phyloP scores from a whole-genome alignment of 2,888 invertebrate species.

The Apotomis turbidana region DNA sequence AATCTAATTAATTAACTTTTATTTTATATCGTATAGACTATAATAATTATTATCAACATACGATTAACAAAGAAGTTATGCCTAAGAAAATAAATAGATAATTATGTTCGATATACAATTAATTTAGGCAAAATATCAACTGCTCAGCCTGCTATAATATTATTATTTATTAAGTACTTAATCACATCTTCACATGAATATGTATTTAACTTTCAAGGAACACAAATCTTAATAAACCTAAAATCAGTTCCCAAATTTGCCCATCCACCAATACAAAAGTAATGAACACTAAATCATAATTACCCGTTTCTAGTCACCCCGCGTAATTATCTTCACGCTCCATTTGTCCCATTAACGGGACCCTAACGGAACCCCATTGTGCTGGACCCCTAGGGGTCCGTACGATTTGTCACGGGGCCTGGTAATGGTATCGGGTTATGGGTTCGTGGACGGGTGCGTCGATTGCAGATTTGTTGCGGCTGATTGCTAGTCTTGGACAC shows the following conservation, averaged over 20 bases:
- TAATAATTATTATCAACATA: too few relatives aligned
- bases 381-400: slow-evolving; percentile 24
- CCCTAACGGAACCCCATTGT: slow-evolving; percentile 34
- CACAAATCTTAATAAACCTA: background rate
- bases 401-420: slow-evolving; percentile 35
- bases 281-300: slow-evolving; percentile 40
- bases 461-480: slow-evolving; percentile 16
- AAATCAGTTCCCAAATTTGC: background rate
- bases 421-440: slow-evolving; percentile 25
- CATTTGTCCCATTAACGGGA: slow-evolving; percentile 47
- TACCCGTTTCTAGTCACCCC: slow-evolving; percentile 34
- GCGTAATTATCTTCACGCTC: slow-evolving; percentile 54
- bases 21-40: too few relatives aligned
- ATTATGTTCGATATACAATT: too few relatives aligned
- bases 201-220: background rate
- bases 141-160: too few relatives aligned
- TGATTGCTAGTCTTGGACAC: background rate
- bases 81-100: too few relatives aligned
- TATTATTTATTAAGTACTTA: too few relatives aligned
- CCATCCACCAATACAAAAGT: slow-evolving; percentile 21
- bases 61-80: too few relatives aligned
- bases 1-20: too few relatives aligned
- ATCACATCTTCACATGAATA: background rate
- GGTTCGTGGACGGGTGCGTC: slow-evolving; percentile 9
- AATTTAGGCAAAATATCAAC: too few relatives aligned